A percentile compares a stretch with the other conserved stretches of the same genome.
These are phyloP conservation scores for Sebastiscus tertius DNA, from an alignment of 2,797 vertebrate species.

Conservation along the genomic window DNA sequence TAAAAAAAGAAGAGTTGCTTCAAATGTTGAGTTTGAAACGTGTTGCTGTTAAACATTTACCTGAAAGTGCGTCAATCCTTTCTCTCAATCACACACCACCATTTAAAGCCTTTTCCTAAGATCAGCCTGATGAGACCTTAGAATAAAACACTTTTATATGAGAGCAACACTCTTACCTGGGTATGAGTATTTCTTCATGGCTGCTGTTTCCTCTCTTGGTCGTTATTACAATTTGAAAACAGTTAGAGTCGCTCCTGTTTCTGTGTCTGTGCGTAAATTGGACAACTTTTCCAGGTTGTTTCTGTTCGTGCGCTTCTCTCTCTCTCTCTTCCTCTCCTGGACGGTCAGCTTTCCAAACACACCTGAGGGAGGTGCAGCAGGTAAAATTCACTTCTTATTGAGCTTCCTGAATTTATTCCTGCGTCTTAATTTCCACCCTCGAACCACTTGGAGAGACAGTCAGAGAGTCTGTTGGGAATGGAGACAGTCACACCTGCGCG, in stretches of 20 bases:
- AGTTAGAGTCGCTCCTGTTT: not conserved
- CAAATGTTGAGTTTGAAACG: no score
- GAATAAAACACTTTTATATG: not conserved
- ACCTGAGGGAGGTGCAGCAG: constrained; percentile 11
- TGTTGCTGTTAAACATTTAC: constrained; percentile 20
- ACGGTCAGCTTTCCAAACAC: constrained; percentile 9
- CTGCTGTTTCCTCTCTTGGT: constrained; percentile 11
- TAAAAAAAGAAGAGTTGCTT: not conserved
- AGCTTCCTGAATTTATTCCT: not conserved
- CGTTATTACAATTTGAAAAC: not conserved
- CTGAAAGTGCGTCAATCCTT: not conserved
- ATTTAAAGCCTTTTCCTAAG: not conserved
- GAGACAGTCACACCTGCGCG: constrained; percentile 69
- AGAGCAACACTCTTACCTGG: constrained; percentile 53
- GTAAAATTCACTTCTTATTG: not conserved
- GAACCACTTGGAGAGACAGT: constrained; percentile 30
- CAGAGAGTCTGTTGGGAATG: constrained; percentile 35
- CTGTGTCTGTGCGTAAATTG: not conserved
- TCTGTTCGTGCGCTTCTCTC: not conserved
- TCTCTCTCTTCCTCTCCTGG: not conserved
- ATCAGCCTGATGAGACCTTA: not conserved
- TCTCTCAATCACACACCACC: not conserved
- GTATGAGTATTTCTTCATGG: constrained; percentile 74
- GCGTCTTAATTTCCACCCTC: constrained; percentile 13
- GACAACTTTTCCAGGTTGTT: constrained; percentile 20